Evolutionary conservation across 2,888 invertebrate genomes (phyloP).

Genomic region (Ectemnius continuus): DNA sequence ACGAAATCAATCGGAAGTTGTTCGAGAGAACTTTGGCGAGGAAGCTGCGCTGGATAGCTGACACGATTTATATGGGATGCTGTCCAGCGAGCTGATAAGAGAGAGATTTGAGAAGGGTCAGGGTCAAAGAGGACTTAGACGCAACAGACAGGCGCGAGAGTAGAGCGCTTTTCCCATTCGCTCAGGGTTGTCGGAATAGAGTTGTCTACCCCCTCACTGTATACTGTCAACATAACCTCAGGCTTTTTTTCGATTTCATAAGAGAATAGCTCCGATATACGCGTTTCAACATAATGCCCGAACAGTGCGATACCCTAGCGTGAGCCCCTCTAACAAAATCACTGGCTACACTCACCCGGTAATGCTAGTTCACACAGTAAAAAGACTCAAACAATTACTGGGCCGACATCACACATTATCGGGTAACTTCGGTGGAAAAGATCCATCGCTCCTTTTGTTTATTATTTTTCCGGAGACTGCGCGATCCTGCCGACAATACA

Average conservation of each 20-base stretch:
- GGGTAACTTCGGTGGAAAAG: slow-evolving; percentile 53
- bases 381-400: slow-evolving; percentile 56
- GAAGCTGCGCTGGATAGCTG: slow-evolving; percentile 36
- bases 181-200: slow-evolving; percentile 36
- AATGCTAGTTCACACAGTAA: slow-evolving; percentile 50
- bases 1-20: slow-evolving; percentile 35
- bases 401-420: slow-evolving; percentile 58
- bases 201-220: slow-evolving; percentile 35
- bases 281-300: slow-evolving; percentile 4
- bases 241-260: slow-evolving; percentile 23
- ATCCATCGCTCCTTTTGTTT: slow-evolving; percentile 66
- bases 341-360: slow-evolving; percentile 55
- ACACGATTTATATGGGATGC: slow-evolving; percentile 7
- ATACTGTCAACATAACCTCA: slow-evolving; percentile 65
- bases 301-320: slow-evolving; percentile 10
- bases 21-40: slow-evolving; percentile 47
- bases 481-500: slow-evolving; percentile 41
- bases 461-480: slow-evolving; percentile 65
- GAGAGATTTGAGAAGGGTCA: neutral
- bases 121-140: neutral
- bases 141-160: slow-evolving; percentile 2
- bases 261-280: slow-evolving; percentile 15
- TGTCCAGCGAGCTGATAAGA: neutral
- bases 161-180: slow-evolving; percentile 27
- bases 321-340: neutral